Evolutionary conservation across 2,888 invertebrate species (phyloP).

Genomic region (Allolobophora icterica): DNA sequence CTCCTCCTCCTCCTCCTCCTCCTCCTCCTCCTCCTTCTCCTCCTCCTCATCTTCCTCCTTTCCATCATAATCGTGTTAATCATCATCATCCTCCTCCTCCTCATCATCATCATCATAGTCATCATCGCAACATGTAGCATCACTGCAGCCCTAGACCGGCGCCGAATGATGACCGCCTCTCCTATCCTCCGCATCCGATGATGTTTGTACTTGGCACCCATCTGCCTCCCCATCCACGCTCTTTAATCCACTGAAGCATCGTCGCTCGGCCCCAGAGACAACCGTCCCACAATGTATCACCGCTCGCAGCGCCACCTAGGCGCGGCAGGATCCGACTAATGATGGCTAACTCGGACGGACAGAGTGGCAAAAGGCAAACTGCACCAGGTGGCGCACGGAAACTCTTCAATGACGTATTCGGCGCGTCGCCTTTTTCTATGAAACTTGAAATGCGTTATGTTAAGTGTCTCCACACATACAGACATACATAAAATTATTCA

Average conservation of each 20-base stretch:
- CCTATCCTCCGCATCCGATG: not conserved
- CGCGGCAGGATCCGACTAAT: not conserved
- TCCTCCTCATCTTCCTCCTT: not conserved
- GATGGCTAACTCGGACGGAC: not conserved
- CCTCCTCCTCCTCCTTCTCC: no score
- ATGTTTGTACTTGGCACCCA: slow-evolving; percentile 1
- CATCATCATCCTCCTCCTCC: not conserved
- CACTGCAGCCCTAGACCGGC: not conserved
- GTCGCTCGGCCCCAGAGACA: not conserved
- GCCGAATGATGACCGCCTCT: not conserved
- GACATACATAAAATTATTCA: no score
- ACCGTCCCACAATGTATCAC: slow-evolving; percentile 11
- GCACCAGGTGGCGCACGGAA: not conserved
- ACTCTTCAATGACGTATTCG: not conserved
- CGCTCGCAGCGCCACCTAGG: slow-evolving; percentile 11
- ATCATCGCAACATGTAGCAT: not conserved
- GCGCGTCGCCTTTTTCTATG: no score
- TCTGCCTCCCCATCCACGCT: slow-evolving; percentile 17
- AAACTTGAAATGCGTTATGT: not conserved
- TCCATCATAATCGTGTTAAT: not conserved
- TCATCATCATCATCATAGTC: not conserved
- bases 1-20: no score
- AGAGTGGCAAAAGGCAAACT: not conserved
- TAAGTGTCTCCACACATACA: no score
- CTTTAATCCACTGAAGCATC: slow-evolving; percentile 11